A percentile compares a stretch with the other conserved stretches of the same genome.
phyloP scores from a whole-genome alignment of 2,888 invertebrate genomes.

The Selenia dentaria region DNA sequence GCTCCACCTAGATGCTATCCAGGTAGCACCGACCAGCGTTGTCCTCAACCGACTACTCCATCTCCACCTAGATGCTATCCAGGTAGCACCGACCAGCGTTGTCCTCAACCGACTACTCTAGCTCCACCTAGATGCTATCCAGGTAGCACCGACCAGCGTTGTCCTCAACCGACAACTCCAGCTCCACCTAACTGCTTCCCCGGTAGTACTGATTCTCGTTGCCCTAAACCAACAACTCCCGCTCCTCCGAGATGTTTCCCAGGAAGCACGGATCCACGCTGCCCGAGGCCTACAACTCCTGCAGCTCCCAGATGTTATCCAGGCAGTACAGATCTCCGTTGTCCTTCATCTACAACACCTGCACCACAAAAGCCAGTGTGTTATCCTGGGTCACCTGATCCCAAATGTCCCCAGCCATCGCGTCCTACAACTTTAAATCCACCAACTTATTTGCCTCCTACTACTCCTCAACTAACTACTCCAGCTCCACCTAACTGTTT shows the following conservation, averaged over 20 bases:
- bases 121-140: slow-evolving; percentile 39
- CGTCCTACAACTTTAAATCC: slow-evolving; percentile 45
- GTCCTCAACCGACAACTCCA: slow-evolving; percentile 47
- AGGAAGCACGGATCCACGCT: slow-evolving; percentile 37
- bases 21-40: slow-evolving; percentile 52
- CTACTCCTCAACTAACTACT: slow-evolving; percentile 37
- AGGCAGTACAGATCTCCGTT: slow-evolving; percentile 42
- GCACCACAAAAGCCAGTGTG: too few relatives aligned
- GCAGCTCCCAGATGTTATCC: slow-evolving; percentile 48
- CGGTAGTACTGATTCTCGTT: slow-evolving; percentile 38
- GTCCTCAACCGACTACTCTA: slow-evolving; percentile 48
- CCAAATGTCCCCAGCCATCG: slow-evolving; percentile 33
- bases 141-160: slow-evolving; percentile 54
- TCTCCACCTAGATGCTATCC: slow-evolving; percentile 48
- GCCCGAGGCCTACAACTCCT: slow-evolving; percentile 36
- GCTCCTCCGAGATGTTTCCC: slow-evolving; percentile 34
- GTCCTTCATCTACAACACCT: slow-evolving; percentile 40
- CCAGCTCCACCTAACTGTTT: slow-evolving; percentile 43
- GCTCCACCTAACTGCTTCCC: slow-evolving; percentile 47
- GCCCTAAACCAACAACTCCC: slow-evolving; percentile 40
- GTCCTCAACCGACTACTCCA: slow-evolving; percentile 46
- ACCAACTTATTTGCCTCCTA: slow-evolving; percentile 38
- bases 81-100: slow-evolving; percentile 49
- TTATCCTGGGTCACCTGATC: slow-evolving; percentile 33
- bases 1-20: slow-evolving; percentile 39